Percentiles rank a stretch among this genome's conserved stretches.
These are phyloP conservation scores for Dolichomitus sp. DNA, from an alignment of 2,888 invertebrate genomes.

Conservation along the genomic window DNA sequence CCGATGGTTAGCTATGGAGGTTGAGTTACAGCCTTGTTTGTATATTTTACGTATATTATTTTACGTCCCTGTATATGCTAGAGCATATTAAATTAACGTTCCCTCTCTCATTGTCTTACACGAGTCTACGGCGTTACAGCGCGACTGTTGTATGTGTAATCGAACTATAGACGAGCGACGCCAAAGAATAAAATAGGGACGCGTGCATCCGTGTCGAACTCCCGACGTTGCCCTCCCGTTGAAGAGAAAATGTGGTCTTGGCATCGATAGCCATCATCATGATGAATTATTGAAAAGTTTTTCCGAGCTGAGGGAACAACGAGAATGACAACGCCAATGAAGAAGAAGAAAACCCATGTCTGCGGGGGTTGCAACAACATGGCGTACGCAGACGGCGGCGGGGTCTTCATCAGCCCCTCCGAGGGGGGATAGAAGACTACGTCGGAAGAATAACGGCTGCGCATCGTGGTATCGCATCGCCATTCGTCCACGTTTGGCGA, in stretches of 20 bases:
- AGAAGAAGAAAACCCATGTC: conserved; percentile 21
- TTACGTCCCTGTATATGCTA: neutral
- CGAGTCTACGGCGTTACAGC: neutral
- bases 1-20: neutral
- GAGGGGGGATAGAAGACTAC: neutral
- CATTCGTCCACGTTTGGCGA: conserved; percentile 83
- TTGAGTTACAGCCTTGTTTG: neutral
- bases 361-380: conserved; percentile 68
- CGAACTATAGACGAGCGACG: conserved; percentile 10
- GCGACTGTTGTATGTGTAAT: neutral
- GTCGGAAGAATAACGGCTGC: conserved; percentile 60
- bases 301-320: conserved; percentile 46
- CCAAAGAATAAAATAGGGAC: conserved; percentile 39
- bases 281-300: conserved; percentile 76
- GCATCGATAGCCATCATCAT: conserved; percentile 65
- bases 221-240: conserved; percentile 18
- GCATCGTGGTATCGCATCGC: conserved; percentile 70
- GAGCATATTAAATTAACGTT: conserved; percentile 5
- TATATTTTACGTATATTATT: conserved; percentile 22
- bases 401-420: conserved; percentile 8
- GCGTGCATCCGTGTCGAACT: conserved; percentile 41
- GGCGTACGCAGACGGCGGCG: conserved; percentile 64
- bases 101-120: neutral
- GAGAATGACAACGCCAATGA: conserved; percentile 38
- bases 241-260: conserved; percentile 62